phyloP scores from a whole-genome alignment of 2,797 vertebrate species.

The Eidolon dupreanum region DNA sequence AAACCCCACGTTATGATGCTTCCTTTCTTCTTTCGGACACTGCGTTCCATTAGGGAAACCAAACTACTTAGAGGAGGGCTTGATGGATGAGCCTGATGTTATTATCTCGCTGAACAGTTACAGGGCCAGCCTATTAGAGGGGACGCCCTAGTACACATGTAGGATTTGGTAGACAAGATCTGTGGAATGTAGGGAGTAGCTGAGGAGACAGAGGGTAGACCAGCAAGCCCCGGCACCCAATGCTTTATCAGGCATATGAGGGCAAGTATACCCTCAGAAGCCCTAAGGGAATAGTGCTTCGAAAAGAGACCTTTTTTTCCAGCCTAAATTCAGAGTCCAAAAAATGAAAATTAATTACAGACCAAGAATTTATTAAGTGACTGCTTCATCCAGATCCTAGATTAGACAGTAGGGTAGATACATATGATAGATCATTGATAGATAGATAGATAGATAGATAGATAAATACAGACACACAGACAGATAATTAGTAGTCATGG shows the following conservation, averaged over 20 bases:
- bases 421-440: not conserved
- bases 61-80: not conserved
- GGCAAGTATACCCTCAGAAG: not conserved
- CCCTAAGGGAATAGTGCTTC: not conserved
- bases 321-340: not conserved
- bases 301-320: not conserved
- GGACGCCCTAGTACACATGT: not conserved
- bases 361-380: not conserved
- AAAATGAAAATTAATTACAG: not conserved
- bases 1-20: not conserved
- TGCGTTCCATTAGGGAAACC: conserved; percentile 59
- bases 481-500: not conserved
- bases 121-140: conserved; percentile 13
- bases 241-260: too few species aligned
- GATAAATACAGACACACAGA: not conserved
- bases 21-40: conserved; percentile 41
- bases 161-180: not conserved
- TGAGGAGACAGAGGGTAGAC: not conserved
- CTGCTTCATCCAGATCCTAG: not conserved
- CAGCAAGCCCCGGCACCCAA: not conserved
- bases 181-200: not conserved
- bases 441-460: not conserved
- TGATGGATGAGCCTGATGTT: conserved; percentile 50
- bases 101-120: conserved; percentile 22
- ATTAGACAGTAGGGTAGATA: not conserved